Evolutionary conservation across 53 echinoderm and acorn worm species (phyloP).

Genomic region (Arbacia lixula): DNA sequence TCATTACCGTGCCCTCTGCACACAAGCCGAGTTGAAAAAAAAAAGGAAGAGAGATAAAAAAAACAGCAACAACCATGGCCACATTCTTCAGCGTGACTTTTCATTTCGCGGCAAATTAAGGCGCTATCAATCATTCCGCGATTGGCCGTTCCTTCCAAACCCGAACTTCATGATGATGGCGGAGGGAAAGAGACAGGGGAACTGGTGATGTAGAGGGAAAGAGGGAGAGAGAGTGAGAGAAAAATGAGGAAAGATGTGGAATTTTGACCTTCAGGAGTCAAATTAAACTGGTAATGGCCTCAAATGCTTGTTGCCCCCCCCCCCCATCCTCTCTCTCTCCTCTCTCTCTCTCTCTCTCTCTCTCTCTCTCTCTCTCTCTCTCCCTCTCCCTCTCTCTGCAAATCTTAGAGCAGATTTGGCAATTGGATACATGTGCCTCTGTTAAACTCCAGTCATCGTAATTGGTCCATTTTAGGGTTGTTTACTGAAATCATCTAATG

Average conservation of each 20-base stretch:
- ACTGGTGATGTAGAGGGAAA: not conserved
- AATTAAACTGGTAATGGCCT: conserved; percentile 33
- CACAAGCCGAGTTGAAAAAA: no score
- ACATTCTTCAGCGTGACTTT: no score
- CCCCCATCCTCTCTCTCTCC: no score
- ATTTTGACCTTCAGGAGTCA: conserved; percentile 39
- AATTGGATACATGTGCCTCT: conserved; percentile 45
- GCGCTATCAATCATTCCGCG: conserved; percentile 38
- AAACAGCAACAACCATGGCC: no score
- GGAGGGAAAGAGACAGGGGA: not conserved
- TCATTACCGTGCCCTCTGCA: no score
- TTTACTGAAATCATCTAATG: no score
- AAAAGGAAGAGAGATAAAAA: no score
- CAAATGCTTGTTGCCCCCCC: conserved; percentile 17
- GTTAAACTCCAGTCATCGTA: no score
- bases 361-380: no score
- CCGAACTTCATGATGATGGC: not conserved
- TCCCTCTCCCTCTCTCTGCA: no score
- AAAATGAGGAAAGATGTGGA: conserved; percentile 2
- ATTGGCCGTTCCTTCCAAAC: not conserved
- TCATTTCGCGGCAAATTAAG: conserved; percentile 11
- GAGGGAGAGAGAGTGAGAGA: not conserved
- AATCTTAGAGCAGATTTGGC: conserved; percentile 19
- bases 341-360: no score
- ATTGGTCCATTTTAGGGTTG: no score